A percentile compares a stretch with the other conserved stretches of the same genome.
Evolutionary conservation across 2,113 vertebrate genomes (phyloP).

Genomic region (Prunella himalayana): DNA sequence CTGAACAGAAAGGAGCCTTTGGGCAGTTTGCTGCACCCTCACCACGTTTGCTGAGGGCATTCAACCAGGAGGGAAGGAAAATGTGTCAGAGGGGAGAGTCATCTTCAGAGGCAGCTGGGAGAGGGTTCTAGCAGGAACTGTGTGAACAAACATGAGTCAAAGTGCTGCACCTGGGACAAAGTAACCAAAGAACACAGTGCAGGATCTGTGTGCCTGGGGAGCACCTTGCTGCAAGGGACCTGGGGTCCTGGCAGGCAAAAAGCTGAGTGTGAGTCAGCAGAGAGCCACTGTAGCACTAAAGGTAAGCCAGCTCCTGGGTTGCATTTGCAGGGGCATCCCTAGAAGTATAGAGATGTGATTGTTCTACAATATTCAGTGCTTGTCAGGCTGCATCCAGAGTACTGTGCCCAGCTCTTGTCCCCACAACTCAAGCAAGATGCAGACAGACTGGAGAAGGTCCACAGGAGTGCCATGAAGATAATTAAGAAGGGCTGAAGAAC

Average conservation of each 20-base stretch:
- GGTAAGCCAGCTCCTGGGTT: neutral
- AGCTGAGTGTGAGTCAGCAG: neutral
- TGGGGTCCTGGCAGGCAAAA: neutral
- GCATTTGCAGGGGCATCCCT: neutral
- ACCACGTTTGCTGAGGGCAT: neutral
- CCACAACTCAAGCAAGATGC: neutral
- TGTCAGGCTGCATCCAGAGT: neutral
- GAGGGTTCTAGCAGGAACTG: neutral
- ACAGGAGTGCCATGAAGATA: neutral
- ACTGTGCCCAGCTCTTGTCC: neutral
- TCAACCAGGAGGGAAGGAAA: neutral
- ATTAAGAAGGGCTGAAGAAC: neutral
- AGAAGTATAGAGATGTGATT: neutral
- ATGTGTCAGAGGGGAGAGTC: accelerated
- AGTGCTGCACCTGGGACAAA: neutral
- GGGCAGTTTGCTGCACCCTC: neutral
- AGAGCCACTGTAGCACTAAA: neutral
- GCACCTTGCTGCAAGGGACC: too few relatives aligned
- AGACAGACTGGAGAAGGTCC: neutral
- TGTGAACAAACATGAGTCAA: neutral
- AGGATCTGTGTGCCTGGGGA: neutral
- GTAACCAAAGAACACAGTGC: neutral
- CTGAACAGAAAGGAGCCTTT: neutral
- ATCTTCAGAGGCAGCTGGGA: neutral
- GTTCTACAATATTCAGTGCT: neutral